phyloP scores from a whole-genome alignment of 2,888 invertebrate species.

The Andrena praecox region DNA sequence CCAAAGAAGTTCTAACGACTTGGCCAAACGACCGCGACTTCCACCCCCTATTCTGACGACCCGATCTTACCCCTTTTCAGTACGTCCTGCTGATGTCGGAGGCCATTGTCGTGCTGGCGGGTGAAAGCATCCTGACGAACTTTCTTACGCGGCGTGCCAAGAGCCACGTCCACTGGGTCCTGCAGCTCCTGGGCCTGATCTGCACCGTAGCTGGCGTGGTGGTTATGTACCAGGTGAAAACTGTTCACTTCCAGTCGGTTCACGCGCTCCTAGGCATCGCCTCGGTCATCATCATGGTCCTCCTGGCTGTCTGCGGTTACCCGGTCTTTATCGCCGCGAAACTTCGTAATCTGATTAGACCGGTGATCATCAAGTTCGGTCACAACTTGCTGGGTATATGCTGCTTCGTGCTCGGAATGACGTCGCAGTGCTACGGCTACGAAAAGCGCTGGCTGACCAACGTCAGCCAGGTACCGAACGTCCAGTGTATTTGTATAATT shows the following conservation, averaged over 20 bases:
- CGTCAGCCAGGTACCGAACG: conserved; percentile 20
- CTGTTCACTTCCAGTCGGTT: conserved; percentile 75
- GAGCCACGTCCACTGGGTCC: conserved; percentile 85
- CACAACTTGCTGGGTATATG: conserved; percentile 86
- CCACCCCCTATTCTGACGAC: conserved; percentile 35
- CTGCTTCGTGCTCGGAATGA: conserved; percentile 86
- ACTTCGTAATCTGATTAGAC: conserved; percentile 85
- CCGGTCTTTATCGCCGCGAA: conserved; percentile 86
- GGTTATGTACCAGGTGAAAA: conserved; percentile 82
- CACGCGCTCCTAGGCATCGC: conserved; percentile 82
- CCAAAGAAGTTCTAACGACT: conserved; percentile 67
- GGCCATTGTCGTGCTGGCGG: conserved; percentile 74
- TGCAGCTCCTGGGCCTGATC: conserved; percentile 86
- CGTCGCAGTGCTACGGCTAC: conserved; percentile 79
- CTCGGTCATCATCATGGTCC: conserved; percentile 85
- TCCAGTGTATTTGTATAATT: conserved; percentile 55
- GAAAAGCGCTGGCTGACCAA: conserved; percentile 67
- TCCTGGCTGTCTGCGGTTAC: conserved; percentile 86
- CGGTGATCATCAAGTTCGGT: conserved; percentile 85
- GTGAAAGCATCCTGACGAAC: conserved; percentile 74
- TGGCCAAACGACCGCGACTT: conserved; percentile 45
- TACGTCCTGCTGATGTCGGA: conserved; percentile 81
- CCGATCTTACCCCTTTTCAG: conserved; percentile 70
- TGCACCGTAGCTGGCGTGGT: conserved; percentile 86
- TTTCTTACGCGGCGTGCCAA: conserved; percentile 71